Evolutionary conservation across 2,888 invertebrate genomes (phyloP).

Genomic region (Cephonodes hylas): DNA sequence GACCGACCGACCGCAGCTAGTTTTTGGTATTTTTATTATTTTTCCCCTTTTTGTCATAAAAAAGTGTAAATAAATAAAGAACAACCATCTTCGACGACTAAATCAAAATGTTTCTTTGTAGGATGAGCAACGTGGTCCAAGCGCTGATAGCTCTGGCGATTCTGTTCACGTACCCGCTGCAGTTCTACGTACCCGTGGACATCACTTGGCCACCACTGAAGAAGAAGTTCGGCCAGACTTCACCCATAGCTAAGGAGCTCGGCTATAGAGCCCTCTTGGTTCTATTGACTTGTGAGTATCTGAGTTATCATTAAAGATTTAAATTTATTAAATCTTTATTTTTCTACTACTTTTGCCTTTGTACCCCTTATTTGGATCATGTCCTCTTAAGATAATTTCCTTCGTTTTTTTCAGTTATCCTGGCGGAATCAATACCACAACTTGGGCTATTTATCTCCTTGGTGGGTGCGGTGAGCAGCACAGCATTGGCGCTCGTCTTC

Average conservation of each 20-base stretch:
- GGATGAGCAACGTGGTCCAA: slow-evolving; percentile 90
- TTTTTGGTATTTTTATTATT: no score
- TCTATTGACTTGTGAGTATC: slow-evolving; percentile 90
- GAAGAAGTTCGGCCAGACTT: slow-evolving; percentile 76
- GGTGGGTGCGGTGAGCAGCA: slow-evolving; percentile 94
- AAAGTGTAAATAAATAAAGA: no score
- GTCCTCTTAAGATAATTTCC: not conserved
- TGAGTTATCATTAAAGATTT: no score
- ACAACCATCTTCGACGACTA: not conserved
- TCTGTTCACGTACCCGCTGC: slow-evolving; percentile 94
- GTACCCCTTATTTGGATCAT: no score
- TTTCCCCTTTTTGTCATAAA: no score
- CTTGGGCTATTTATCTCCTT: slow-evolving; percentile 93
- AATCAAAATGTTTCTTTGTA: slow-evolving; percentile 46
- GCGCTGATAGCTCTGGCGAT: slow-evolving; percentile 92
- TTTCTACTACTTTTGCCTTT: no score
- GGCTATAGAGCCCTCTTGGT: slow-evolving; percentile 87
- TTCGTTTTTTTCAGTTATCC: slow-evolving; percentile 82
- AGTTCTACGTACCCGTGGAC: slow-evolving; percentile 96
- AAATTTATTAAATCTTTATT: no score
- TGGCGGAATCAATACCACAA: slow-evolving; percentile 93
- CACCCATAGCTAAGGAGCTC: slow-evolving; percentile 84
- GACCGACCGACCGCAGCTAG: no score
- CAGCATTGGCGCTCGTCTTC: slow-evolving; percentile 92
- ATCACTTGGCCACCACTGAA: slow-evolving; percentile 91